Conservation (phyloP, 37 sponge, comb jelly and placozoan species). For the Aplysina aerophoba region DNA sequence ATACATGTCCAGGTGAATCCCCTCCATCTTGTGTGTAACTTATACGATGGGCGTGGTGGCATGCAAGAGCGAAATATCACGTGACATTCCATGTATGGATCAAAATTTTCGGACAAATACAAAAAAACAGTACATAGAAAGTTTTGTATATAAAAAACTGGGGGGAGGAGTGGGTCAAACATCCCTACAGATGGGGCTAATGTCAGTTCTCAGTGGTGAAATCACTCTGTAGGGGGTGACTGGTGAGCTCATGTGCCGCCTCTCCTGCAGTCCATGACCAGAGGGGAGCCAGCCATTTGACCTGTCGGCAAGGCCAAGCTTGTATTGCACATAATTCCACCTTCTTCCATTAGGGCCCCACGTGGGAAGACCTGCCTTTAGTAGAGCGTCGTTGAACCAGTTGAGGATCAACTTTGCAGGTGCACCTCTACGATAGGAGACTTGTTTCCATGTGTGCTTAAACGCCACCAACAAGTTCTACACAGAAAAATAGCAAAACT, state of each 20-base stretch:
- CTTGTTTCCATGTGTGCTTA: constrained; percentile 3
- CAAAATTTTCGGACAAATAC: no score
- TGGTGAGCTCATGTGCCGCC: no score
- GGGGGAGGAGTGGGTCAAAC: no score
- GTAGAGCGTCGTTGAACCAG: constrained; percentile 39
- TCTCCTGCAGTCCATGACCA: neutral
- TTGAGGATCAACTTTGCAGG: constrained; percentile 14
- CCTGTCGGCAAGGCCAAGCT: constrained; percentile 9
- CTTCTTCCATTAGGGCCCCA: constrained; percentile 16
- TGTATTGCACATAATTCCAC: constrained; percentile 34
- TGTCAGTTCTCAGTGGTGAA: no score
- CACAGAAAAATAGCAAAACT: neutral
- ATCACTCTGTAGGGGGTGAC: no score
- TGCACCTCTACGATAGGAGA: neutral
- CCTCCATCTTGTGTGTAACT: constrained; percentile 27
- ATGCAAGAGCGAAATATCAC: no score
- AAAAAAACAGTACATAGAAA: no score
- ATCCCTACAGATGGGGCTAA: no score
- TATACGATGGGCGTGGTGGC: no score
- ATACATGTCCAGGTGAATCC: neutral
- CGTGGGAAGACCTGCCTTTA: constrained; percentile 5
- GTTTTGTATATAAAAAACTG: no score
- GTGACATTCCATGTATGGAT: no score
- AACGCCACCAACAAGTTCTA: neutral
- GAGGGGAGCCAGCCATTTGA: neutral